Percentiles rank a stretch among this genome's conserved stretches.
These are phyloP conservation scores for Anguilla megastoma DNA, from an alignment of 2,797 vertebrate genomes.

Conservation along the genomic window DNA sequence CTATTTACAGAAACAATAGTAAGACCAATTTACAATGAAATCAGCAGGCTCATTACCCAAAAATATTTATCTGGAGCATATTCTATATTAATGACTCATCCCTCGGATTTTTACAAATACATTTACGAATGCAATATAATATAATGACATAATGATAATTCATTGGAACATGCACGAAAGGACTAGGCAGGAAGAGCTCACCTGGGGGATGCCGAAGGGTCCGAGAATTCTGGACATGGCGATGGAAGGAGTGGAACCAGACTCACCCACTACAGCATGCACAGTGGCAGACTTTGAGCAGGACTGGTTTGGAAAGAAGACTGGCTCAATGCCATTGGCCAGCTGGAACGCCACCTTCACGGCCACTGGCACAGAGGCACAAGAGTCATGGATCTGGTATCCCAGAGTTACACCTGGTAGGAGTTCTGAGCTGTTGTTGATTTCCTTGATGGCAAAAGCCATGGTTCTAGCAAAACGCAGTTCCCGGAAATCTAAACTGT, in stretches of 20 bases:
- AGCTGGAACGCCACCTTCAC: conserved; percentile 55
- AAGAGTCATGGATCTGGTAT: conserved; percentile 58
- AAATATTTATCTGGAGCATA: no score
- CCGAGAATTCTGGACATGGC: conserved; percentile 60
- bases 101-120: no score
- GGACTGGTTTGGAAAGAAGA: conserved; percentile 28
- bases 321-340: conserved; percentile 46
- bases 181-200: conserved; percentile 35
- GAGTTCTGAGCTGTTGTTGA: conserved; percentile 35
- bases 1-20: no score
- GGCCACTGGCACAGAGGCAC: conserved; percentile 51
- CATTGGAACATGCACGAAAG: background rate
- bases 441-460: no score
- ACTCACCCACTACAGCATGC: conserved; percentile 61
- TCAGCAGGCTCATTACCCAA: no score
- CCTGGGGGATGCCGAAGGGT: conserved; percentile 63
- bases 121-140: background rate
- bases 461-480: no score
- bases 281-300: conserved; percentile 49
- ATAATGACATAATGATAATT: background rate
- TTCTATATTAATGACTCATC: no score
- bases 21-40: no score
- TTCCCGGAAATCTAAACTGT: no score
- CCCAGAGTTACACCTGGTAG: conserved; percentile 46
- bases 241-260: conserved; percentile 66